phyloP scores from a whole-genome alignment of 1,140 invertebrate genomes.

The Nomia melanderi region DNA sequence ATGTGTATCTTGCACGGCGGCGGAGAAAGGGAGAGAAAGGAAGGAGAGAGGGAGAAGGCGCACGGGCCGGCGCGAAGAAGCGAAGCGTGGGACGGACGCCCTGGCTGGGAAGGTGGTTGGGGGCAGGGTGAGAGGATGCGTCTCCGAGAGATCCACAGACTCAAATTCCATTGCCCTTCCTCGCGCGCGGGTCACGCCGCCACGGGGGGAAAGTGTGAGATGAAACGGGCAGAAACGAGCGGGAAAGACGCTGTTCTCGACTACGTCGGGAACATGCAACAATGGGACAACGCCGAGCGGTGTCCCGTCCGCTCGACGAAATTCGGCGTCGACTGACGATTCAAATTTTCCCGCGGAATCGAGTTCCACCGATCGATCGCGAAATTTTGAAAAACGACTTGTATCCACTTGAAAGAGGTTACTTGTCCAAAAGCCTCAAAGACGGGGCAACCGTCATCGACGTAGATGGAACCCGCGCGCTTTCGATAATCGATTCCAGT shows the following conservation, averaged over 20 bases:
- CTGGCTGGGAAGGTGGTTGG: constrained; percentile 18
- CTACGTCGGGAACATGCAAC: constrained; percentile 56
- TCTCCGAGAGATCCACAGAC: constrained; percentile 62
- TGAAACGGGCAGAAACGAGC: constrained; percentile 57
- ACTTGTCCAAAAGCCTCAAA: no score
- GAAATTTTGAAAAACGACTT: no score
- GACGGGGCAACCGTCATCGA: no score
- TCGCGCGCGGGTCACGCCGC: constrained; percentile 42
- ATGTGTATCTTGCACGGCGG: constrained; percentile 46
- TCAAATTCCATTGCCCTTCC: constrained; percentile 66
- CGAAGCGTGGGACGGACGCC: constrained; percentile 49
- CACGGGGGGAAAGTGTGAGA: constrained; percentile 58
- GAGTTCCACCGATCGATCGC: no score
- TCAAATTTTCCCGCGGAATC: no score
- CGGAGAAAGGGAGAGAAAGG: constrained; percentile 26
- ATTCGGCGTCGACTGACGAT: no score
- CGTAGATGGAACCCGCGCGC: no score
- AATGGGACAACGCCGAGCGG: constrained; percentile 52
- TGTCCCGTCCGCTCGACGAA: no score
- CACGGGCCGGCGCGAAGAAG: constrained; percentile 14
- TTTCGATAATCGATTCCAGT: background rate
- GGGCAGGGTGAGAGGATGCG: constrained; percentile 55
- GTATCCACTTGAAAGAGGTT: no score
- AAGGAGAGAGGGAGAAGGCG: constrained; percentile 13
- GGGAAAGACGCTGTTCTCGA: constrained; percentile 42